Evolutionary conservation across 64 coral and sea anemone species (phyloP).

Genomic region (Stichodactyla helianthus): DNA sequence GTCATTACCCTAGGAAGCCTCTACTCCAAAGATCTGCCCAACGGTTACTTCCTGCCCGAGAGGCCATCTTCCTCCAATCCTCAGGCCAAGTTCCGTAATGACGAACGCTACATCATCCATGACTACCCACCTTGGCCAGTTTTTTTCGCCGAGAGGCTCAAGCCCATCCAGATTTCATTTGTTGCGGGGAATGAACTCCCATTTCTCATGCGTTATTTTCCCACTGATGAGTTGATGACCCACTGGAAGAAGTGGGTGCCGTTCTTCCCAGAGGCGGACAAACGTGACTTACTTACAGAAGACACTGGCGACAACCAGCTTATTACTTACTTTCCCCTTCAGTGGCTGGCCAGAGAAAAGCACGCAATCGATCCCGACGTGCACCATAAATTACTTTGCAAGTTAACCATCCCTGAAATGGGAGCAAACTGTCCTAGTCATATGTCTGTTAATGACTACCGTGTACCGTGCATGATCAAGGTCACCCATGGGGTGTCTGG

Average conservation of each 20-base stretch:
- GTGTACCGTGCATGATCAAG: conserved; percentile 81
- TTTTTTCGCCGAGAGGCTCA: conserved; percentile 37
- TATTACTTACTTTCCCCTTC: conserved; percentile 66
- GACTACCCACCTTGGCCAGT: conserved; percentile 43
- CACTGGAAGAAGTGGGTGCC: conserved; percentile 80
- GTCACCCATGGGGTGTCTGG: conserved; percentile 60
- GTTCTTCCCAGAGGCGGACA: conserved; percentile 73
- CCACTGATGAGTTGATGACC: conserved; percentile 4
- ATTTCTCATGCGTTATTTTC: conserved; percentile 53
- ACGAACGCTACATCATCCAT: conserved; percentile 23
- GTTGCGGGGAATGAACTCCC: conserved; percentile 75
- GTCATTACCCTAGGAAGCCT: conserved; percentile 36
- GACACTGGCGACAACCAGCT: conserved; percentile 69
- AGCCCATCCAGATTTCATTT: conserved; percentile 51
- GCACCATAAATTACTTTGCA: conserved; percentile 75
- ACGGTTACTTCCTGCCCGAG: conserved; percentile 28
- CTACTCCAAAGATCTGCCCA: conserved; percentile 10
- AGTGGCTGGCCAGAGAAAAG: conserved; percentile 70
- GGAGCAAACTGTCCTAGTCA: conserved; percentile 54
- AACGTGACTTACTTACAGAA: conserved; percentile 56
- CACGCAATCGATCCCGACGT: conserved; percentile 80
- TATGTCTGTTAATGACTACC: conserved; percentile 81
- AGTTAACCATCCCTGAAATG: conserved; percentile 86
- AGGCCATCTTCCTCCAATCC: conserved; percentile 29
- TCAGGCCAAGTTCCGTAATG: conserved; percentile 33